Evolutionary conservation across 1,140 invertebrate genomes (phyloP), one percentile per base, ranked within the genome.

Genomic region (Pristionchus pacificus): DNA sequence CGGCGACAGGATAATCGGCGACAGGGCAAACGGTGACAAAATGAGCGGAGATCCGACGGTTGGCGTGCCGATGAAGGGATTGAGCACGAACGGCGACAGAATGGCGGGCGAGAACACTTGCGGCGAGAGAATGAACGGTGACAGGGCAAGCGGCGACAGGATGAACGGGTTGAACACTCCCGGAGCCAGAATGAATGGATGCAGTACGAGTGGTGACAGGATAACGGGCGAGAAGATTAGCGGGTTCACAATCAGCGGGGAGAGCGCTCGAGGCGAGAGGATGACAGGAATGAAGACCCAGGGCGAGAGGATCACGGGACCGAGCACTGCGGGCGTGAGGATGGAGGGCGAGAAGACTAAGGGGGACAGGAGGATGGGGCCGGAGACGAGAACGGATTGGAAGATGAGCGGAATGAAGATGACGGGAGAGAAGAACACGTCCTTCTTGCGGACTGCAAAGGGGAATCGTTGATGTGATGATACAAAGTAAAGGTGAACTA

Each of bases 221-320:
- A 76, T 55, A 19, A 76, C 67, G 24, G 75, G 75, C 13, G 58
- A 62, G 29, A 75, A 71, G 30, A 75, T 70, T 28, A 75, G 58
- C 6, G 75, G 75, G 6, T 38, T 65, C 3, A 76, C 38, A 24
- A 76, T 76, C 28, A 76, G 29, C 2, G 77, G 77, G 15, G 68
- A 71, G 25, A 78, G 68, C 10, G 78, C 69, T 38, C 76, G 76
- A 57, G 79, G 79, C 19, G 69, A 68, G 14, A 81, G 62, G 33
- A 80, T 74, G 2, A 80, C 38, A 10, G 80, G 80, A 24, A 78
- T 70, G 28, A 81, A 78, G 1, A 82, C 19, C 77, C 77, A 81
- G 2, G 78, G 79, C 28, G 70, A 76, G n/a, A 79, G 71, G 33
- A 81, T 65, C 31, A 82, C 62, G 10, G 76, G 73, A 15, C 79